Evolutionary conservation across 2,888 invertebrate genomes (phyloP).

Genomic region (Cerastis rubricosa): DNA sequence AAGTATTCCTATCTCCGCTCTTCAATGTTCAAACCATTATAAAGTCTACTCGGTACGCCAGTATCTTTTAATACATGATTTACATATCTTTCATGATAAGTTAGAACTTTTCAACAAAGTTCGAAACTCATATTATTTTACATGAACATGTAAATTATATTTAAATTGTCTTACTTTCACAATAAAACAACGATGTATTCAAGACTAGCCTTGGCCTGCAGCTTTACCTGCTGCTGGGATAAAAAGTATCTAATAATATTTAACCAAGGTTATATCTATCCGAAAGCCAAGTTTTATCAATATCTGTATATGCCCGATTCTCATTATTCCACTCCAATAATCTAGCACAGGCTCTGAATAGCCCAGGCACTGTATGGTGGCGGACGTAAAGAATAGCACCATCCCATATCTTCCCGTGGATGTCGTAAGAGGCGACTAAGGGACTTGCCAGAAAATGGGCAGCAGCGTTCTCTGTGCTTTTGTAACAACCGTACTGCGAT

Average conservation of each 20-base stretch:
- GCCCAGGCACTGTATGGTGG: too few species aligned
- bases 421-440: too few species aligned
- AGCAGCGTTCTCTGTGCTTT: too few species aligned
- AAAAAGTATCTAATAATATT: not conserved
- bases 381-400: too few species aligned
- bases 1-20: not conserved
- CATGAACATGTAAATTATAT: slow-evolving; percentile 39
- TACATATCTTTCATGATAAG: slow-evolving; percentile 46
- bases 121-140: slow-evolving; percentile 34
- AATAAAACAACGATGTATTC: slow-evolving; percentile 4
- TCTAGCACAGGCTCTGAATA: too few species aligned
- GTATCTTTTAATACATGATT: slow-evolving; percentile 37
- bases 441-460: too few species aligned
- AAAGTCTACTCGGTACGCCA: slow-evolving; percentile 13
- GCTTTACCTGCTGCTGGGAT: not conserved
- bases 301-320: too few species aligned
- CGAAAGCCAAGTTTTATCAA: too few species aligned
- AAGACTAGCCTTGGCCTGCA: not conserved
- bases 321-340: too few species aligned
- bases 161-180: slow-evolving; percentile 28
- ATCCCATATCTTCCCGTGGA: too few species aligned
- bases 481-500: too few species aligned
- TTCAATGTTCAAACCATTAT: slow-evolving; percentile 19
- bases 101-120: slow-evolving; percentile 42
- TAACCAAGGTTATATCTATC: not conserved